phyloP scores from a whole-genome alignment of 2,113 vertebrate genomes.

The Gavialis gangeticus region DNA sequence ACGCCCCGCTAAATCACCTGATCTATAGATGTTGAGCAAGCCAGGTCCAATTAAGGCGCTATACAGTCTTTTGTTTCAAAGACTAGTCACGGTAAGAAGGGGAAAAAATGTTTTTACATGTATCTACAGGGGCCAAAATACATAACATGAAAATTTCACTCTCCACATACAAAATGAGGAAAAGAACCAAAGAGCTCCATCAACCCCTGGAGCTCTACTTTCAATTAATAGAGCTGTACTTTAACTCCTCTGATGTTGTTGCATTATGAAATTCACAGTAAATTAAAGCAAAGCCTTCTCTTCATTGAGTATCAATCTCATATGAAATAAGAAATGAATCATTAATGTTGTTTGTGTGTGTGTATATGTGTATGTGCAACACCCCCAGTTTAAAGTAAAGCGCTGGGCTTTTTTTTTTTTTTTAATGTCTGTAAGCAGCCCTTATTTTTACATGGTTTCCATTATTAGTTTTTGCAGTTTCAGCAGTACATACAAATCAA shows the following conservation, averaged over 20 bases:
- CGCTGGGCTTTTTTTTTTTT: too few species aligned
- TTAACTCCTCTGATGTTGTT: slow-evolving; percentile 58
- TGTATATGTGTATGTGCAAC: not conserved
- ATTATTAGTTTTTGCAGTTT: not conserved
- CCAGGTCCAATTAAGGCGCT: not conserved
- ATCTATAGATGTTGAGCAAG: too few species aligned
- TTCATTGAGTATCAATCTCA: slow-evolving; percentile 40
- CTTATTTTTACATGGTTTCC: not conserved
- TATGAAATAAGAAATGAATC: slow-evolving; percentile 37
- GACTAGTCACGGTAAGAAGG: fast-evolving
- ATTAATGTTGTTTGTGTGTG: slow-evolving; percentile 51
- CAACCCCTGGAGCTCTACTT: slow-evolving; percentile 45
- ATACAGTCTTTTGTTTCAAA: not conserved
- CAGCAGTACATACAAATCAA: not conserved
- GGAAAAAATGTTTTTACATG: not conserved
- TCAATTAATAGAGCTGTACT: slow-evolving; percentile 55
- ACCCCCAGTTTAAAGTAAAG: too few species aligned
- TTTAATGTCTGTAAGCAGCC: too few species aligned
- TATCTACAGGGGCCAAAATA: not conserved
- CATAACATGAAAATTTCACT: slow-evolving; percentile 27
- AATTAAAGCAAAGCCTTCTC: slow-evolving; percentile 48
- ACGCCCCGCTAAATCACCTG: too few species aligned
- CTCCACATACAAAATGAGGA: slow-evolving; percentile 18
- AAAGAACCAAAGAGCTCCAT: slow-evolving; percentile 33
- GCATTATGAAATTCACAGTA: slow-evolving; percentile 38